Evolutionary conservation across 2,797 vertebrate genomes (phyloP), one percentile per base, ranked within the genome.

Genomic region (Harpagifer antarcticus): DNA sequence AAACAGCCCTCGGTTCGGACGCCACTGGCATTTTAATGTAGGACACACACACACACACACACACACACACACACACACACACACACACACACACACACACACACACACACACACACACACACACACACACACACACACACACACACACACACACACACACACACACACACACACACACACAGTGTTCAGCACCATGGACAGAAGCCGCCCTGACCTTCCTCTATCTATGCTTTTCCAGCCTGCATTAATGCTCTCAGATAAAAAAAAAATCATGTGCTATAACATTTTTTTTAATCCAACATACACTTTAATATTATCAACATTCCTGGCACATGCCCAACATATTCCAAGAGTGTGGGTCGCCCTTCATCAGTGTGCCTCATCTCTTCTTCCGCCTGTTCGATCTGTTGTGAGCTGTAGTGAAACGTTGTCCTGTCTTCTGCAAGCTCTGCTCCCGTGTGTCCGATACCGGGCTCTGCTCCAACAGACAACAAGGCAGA

Each of bases 121-220:
- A 9, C n/a, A 37, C 14, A 17, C 27, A 19, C 49, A 11, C 59
- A 14, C 68, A 60, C 17, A 37, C 58, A 43, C 65, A 13, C 59
- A 31, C 50, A 59, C 47, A 9, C 15, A 27, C 27, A 31, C 40
- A 63, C 47, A 9, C n/a, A 37, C 14, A 17, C 27, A 17, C 49
- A 9, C 59, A 14, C 15, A 27, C 27, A 31, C 40, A 63, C 47
- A 9, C n/a, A 37, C 14, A 17, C 27, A 17, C 49, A 9, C 59
- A 14, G 9, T 42, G 6, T 92, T 94, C 95, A 95, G 95, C 87
- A 95, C 94, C 94, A 89, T 86, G 94, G 94, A 95, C 93, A 95
- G 95, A 82, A 72, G 64, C 88, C 74, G 68, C 75, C 17, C 81
- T 71, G 66, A 86, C 74, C 78, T 76, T 48, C 52, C 65, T 60